Evolutionary conservation across 1,140 invertebrate genomes (phyloP).

Genomic region (Nilaparvata lugens): DNA sequence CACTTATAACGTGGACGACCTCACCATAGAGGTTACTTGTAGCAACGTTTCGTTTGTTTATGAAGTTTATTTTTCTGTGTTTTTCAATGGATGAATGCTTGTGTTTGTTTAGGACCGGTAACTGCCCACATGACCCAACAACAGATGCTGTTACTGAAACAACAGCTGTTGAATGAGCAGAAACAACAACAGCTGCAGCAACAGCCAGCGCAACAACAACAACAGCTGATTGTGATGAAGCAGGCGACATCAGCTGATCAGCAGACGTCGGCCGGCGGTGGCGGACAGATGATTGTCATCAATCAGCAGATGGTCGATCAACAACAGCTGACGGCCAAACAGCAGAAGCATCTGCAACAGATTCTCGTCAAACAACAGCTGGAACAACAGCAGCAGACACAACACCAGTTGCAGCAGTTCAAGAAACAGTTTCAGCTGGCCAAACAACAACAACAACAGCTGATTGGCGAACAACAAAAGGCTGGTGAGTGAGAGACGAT

Average conservation of each 20-base stretch:
- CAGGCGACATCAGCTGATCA: slow-evolving; percentile 22
- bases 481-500: background rate
- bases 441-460: slow-evolving; percentile 23
- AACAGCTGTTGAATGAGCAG: slow-evolving; percentile 14
- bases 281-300: slow-evolving; percentile 27
- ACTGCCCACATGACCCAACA: slow-evolving; percentile 16
- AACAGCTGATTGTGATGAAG: slow-evolving; percentile 21
- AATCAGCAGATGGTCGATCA: slow-evolving; percentile 23
- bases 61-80: too few species aligned
- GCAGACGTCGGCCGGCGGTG: slow-evolving; percentile 27
- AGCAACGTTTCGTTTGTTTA: too few species aligned
- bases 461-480: slow-evolving; percentile 21
- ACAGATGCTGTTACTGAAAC: slow-evolving; percentile 23
- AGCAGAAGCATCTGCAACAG: slow-evolving; percentile 25
- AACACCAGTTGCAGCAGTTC: slow-evolving; percentile 19
- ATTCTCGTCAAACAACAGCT: slow-evolving; percentile 16
- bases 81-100: too few species aligned
- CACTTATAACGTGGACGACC: too few species aligned
- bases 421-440: slow-evolving; percentile 16
- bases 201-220: background rate
- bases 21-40: too few species aligned
- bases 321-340: slow-evolving; percentile 19
- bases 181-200: slow-evolving; percentile 10
- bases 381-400: slow-evolving; percentile 15
- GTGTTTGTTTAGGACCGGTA: slow-evolving; percentile 30